Base-by-base conservation (phyloP, 2,113 vertebrate genomes). In the Dascyllus trimaculatus region DNA sequence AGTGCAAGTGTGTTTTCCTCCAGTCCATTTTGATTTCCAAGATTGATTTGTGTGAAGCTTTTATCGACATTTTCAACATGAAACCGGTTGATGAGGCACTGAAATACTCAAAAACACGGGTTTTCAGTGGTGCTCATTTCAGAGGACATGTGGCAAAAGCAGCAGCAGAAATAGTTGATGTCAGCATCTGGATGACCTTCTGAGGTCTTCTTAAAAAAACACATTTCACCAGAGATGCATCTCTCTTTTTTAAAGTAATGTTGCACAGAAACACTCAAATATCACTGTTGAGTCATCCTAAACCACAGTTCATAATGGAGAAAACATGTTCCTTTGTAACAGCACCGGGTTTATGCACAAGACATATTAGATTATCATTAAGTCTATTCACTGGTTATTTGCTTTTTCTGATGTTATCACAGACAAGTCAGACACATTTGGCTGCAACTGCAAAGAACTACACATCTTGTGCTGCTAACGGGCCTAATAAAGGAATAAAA, bases 231-330 rank as follows among this genome's bases (percentile, higher is more conserved):
- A 43, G 25, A 43, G 63, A 51, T 51, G 15, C 17, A 51, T 63
- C 7, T 64, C 26, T 54, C 43, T 26, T 26, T 59, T 72, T 21
- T 9, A 25, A 13, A 69, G 46, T 8, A 9, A 52, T 35, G 21
- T 29, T 11, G 52, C 68, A 26, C 38, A 78, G 52, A 64, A 81
- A 70, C 58, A 75, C 59, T 71, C n/a, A 64, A 38, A 59, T 71
- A 54, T 78, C 35, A 22, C 19, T 56, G 53, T 60, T 75, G 76
- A 73, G 38, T 85, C 86, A 78, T 2, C 22, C 45, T 4, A 21
- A 75, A 66, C 70, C 84, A 32, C 69, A 26, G 66, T 71, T 77
- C n/a, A 75, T 25, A 21, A 24, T 57, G 25, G 58, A 74, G 32
- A 78, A 78, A 75, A 45, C 68, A 56, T 21, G 24, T 63, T 72